A percentile compares a stretch with the other conserved stretches of the same genome.
phyloP scores from a whole-genome alignment of 2,797 vertebrate species.

The Manis pentadactyla region DNA sequence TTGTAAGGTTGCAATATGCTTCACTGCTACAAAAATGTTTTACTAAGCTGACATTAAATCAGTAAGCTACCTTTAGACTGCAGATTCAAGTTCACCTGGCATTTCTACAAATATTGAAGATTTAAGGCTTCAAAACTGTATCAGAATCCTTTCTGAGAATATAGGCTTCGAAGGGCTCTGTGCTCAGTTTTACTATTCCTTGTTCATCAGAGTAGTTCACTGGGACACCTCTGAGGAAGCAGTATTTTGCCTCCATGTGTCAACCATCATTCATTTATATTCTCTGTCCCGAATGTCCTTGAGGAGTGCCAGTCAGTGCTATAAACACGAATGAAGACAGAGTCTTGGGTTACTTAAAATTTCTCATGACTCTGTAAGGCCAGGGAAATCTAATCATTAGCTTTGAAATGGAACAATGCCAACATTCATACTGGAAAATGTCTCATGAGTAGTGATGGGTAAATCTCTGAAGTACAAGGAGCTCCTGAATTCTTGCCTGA shows the following conservation, averaged over 20 bases:
- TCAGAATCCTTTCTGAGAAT: slow-evolving; percentile 47
- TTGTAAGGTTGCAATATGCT: not conserved
- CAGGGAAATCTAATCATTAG: not conserved
- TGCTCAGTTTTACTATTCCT: slow-evolving; percentile 34
- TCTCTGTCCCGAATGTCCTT: not conserved
- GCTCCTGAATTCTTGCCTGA: slow-evolving; percentile 5
- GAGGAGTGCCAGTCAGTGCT: slow-evolving; percentile 24
- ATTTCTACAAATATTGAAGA: slow-evolving; percentile 54
- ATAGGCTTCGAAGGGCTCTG: not conserved
- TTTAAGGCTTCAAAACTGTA: slow-evolving; percentile 23
- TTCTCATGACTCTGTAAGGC: slow-evolving; percentile 25
- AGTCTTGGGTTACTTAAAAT: not conserved
- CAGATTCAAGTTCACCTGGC: not conserved
- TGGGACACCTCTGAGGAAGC: not conserved
- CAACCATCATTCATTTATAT: not conserved
- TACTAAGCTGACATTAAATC: slow-evolving; percentile 53
- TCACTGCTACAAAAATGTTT: slow-evolving; percentile 33
- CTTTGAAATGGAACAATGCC: not conserved
- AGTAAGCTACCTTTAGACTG: slow-evolving; percentile 46
- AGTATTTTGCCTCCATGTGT: not conserved
- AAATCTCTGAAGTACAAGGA: not conserved
- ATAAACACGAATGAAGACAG: not conserved
- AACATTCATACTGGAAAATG: not conserved
- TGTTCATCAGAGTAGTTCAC: not conserved
- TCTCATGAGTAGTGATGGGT: not conserved